A percentile compares a stretch with the other conserved stretches of the same genome.
Conservation (phyloP, 2,113 vertebrate species). For the Oxygymnocypris stewartii region DNA sequence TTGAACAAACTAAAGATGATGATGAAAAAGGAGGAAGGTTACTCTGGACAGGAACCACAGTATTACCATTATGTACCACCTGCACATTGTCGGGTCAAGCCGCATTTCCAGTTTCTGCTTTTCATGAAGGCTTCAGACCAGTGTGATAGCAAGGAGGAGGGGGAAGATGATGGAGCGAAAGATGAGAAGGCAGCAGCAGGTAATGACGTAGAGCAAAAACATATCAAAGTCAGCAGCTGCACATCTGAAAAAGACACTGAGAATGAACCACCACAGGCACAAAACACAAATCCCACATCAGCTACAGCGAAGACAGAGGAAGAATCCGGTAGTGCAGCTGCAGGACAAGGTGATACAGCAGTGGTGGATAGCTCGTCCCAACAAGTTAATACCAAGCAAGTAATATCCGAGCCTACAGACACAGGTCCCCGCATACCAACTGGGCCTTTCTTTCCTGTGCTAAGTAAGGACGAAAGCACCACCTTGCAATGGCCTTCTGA, state of each 20-base stretch:
- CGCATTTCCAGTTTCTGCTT: conserved; percentile 94
- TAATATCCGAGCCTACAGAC: conserved; percentile 63
- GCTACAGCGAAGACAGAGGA: conserved; percentile 61
- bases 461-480: conserved; percentile 96
- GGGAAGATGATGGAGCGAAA: conserved; percentile 66
- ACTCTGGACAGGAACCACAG: conserved; percentile 83
- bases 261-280: conserved; percentile 21
- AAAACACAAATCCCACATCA: conserved; percentile 55
- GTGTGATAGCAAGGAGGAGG: conserved; percentile 71
- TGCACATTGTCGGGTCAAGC: conserved; percentile 95
- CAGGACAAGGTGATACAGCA: conserved; percentile 40
- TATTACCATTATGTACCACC: conserved; percentile 98
- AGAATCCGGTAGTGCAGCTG: conserved; percentile 34
- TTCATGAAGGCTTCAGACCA: conserved; percentile 97
- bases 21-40: conserved; percentile 92
- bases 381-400: conserved; percentile 52
- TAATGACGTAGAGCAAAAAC: conserved; percentile 36
- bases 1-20: conserved; percentile 94
- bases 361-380: conserved; percentile 55
- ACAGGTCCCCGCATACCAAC: conserved; percentile 84
- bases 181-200: conserved; percentile 51
- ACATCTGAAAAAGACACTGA: conserved; percentile 64
- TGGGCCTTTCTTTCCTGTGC: conserved; percentile 91
- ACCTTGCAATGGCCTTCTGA: conserved; percentile 98
- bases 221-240: conserved; percentile 46